Conservation (phyloP, 2,797 vertebrate genomes). For the Hippocampus kuda region DNA sequence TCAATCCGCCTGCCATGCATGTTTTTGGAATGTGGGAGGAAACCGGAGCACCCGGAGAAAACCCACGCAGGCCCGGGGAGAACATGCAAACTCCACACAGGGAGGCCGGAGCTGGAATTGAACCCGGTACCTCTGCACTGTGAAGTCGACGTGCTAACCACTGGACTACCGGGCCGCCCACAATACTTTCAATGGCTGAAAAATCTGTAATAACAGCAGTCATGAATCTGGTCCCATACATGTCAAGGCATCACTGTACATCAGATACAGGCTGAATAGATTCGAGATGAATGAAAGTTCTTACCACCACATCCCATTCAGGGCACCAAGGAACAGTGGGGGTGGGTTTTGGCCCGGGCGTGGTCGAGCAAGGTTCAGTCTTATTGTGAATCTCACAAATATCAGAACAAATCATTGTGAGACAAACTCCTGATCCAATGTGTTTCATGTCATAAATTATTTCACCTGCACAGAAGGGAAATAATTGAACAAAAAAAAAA, state of each 20-base stretch:
- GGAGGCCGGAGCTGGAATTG: no score
- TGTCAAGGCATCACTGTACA: neutral
- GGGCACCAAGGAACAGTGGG: slow-evolving; percentile 38
- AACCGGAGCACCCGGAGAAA: no score
- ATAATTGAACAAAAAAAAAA: neutral
- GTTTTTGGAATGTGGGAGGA: no score
- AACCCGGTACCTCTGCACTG: no score
- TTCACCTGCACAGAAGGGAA: slow-evolving; percentile 28
- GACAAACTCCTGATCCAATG: slow-evolving; percentile 55
- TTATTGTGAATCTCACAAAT: slow-evolving; percentile 51
- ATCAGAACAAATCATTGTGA: slow-evolving; percentile 57
- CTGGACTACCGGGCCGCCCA: no score
- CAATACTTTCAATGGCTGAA: neutral
- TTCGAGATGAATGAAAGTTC: slow-evolving; percentile 8
- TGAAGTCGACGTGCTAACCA: no score
- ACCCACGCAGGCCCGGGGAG: no score
- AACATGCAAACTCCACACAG: no score
- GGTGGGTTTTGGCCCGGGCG: slow-evolving; percentile 3
- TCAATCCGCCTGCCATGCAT: no score
- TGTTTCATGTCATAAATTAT: slow-evolving; percentile 34
- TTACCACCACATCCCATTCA: slow-evolving; percentile 59
- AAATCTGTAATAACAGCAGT: neutral
- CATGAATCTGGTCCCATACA: neutral
- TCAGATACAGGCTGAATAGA: neutral
- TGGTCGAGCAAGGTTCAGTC: slow-evolving; percentile 22